phyloP scores from a whole-genome alignment of 2,888 invertebrate genomes.

The Sminthurinus aureus region DNA sequence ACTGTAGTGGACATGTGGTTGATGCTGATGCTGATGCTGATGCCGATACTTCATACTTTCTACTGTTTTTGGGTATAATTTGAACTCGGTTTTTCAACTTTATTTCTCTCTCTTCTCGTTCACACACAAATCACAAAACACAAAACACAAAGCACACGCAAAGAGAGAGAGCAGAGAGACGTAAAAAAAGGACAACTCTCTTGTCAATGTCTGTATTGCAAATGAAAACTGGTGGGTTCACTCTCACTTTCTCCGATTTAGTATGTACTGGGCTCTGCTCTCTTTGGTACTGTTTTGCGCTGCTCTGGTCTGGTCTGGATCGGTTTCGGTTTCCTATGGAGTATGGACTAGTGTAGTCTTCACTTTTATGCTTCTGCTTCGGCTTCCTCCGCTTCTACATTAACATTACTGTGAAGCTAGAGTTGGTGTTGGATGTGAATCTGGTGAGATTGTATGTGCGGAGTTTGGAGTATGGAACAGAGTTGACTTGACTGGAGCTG shows the following conservation, averaged over 20 bases:
- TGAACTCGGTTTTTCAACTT: not conserved
- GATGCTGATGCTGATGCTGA: not conserved
- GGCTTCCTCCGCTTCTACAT: not conserved
- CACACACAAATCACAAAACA: not conserved
- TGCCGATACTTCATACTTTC: not conserved
- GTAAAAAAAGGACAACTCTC: not conserved
- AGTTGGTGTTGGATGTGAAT: too few relatives aligned
- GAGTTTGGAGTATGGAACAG: not conserved
- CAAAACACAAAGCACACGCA: not conserved
- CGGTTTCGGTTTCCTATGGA: too few relatives aligned
- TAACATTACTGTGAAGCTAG: too few relatives aligned
- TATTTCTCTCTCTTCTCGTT: not conserved
- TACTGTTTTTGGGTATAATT: not conserved
- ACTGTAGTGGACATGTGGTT: constrained; percentile 8
- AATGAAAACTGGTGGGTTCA: constrained; percentile 1
- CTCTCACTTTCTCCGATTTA: not conserved
- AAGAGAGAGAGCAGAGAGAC: not conserved
- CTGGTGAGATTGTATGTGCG: too few relatives aligned
- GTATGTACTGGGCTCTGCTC: not conserved
- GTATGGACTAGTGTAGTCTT: not conserved
- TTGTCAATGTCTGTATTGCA: constrained; percentile 14
- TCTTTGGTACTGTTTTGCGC: not conserved
- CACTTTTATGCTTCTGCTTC: not conserved
- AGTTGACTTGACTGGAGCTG: not conserved
- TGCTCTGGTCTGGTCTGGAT: too few relatives aligned